phyloP scores from a whole-genome alignment of 2,113 vertebrate genomes.

The Chaenocephalus aceratus region DNA sequence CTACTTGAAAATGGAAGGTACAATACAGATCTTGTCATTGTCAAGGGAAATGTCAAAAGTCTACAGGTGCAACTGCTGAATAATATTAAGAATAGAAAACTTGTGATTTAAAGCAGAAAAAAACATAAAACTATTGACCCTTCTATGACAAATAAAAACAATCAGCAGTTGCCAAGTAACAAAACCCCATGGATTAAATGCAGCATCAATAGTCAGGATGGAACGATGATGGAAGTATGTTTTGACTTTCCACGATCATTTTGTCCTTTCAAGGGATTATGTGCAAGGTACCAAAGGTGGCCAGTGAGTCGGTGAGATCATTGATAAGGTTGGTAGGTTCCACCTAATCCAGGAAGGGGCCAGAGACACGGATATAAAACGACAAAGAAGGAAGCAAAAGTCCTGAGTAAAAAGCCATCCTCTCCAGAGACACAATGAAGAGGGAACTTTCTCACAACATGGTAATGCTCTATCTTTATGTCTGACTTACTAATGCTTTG shows the following conservation, averaged over 20 bases:
- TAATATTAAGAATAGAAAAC: neutral
- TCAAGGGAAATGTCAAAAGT: neutral
- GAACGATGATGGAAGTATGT: slow-evolving; percentile 57
- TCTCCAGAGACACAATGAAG: slow-evolving; percentile 47
- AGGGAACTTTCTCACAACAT: slow-evolving; percentile 48
- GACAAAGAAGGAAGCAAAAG: slow-evolving; percentile 1
- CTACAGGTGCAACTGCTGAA: neutral
- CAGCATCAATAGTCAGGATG: slow-evolving; percentile 55
- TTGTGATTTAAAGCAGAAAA: neutral
- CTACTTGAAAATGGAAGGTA: neutral
- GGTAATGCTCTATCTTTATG: slow-evolving; percentile 42
- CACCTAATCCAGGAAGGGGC: slow-evolving; percentile 68
- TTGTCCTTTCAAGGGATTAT: slow-evolving; percentile 73
- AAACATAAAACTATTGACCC: slow-evolving; percentile 38
- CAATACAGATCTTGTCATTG: neutral
- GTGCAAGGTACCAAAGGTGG: slow-evolving; percentile 56
- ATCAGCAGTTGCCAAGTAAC: slow-evolving; percentile 67
- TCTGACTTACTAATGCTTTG: neutral
- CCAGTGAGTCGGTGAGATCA: slow-evolving; percentile 62
- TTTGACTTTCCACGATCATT: slow-evolving; percentile 61
- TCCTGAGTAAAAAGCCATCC: slow-evolving; percentile 35
- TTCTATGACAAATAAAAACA: slow-evolving; percentile 46
- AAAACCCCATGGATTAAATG: slow-evolving; percentile 66
- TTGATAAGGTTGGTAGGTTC: slow-evolving; percentile 73
- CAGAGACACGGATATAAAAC: slow-evolving; percentile 72